phyloP scores from a whole-genome alignment of 2,797 vertebrate species.

The Sebastes dallii region DNA sequence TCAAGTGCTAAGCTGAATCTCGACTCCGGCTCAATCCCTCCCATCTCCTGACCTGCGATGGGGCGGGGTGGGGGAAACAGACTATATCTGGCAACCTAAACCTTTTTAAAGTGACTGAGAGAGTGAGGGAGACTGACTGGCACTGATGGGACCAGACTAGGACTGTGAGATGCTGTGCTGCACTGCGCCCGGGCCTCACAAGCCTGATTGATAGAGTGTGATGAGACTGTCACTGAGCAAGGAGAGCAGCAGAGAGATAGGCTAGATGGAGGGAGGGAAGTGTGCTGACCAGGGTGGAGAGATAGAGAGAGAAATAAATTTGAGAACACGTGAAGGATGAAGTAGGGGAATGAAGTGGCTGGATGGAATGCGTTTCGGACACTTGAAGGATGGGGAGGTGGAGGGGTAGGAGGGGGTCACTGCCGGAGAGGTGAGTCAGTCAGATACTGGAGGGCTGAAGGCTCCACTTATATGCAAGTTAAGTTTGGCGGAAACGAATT shows the following conservation, averaged over 20 bases:
- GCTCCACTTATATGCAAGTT: conserved; percentile 17
- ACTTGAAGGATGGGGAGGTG: conserved; percentile 54
- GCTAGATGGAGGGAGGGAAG: conserved; percentile 58
- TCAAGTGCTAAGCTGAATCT: conserved; percentile 51
- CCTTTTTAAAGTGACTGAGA: conserved; percentile 75
- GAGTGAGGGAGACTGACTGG: conserved; percentile 71
- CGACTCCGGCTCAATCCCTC: conserved; percentile 38
- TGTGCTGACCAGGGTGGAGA: conserved; percentile 65
- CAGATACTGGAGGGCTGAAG: conserved; percentile 33
- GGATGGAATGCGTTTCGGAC: conserved; percentile 67
- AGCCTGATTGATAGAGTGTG: conserved; percentile 84
- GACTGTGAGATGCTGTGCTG: conserved; percentile 59
- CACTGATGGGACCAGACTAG: conserved; percentile 77
- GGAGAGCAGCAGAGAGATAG: conserved; percentile 68
- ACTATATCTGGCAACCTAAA: conserved; percentile 78
- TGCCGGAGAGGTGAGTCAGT: conserved; percentile 28
- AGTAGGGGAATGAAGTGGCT: conserved; percentile 69
- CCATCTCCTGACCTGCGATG: conserved; percentile 57
- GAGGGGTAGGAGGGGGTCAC: background rate
- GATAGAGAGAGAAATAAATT: conserved; percentile 78
- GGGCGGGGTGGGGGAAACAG: conserved; percentile 19
- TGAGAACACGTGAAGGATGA: conserved; percentile 78
- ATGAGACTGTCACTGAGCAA: conserved; percentile 82
- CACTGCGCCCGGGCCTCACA: conserved; percentile 61
- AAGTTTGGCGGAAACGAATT: conserved; percentile 26